phyloP scores from a whole-genome alignment of 1,140 invertebrate genomes.

The Lamellibrachia luymesi region DNA sequence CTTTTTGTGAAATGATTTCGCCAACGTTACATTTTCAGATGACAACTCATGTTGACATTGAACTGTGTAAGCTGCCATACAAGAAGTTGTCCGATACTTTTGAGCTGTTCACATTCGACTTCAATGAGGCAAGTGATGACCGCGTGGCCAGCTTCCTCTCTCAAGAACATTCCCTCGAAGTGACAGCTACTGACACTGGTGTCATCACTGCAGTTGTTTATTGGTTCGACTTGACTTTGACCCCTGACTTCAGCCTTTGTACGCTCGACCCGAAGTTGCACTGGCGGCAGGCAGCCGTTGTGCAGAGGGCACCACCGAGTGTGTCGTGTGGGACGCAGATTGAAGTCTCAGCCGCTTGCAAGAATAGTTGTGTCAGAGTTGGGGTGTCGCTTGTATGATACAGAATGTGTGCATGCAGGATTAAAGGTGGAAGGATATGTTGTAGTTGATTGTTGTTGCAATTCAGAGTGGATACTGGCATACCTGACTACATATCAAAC shows the following conservation, averaged over 20 bases:
- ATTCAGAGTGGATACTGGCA: too few relatives aligned
- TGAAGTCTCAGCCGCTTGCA: conserved; percentile 13
- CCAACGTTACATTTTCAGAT: conserved; percentile 37
- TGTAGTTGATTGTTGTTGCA: too few relatives aligned
- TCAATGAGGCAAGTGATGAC: conserved; percentile 31
- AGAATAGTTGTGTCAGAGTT: conserved; percentile 20
- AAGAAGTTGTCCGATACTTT: conserved; percentile 40
- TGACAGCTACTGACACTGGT: conserved; percentile 36
- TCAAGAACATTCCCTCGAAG: conserved; percentile 30
- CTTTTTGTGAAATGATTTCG: background rate
- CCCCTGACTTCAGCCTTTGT: conserved; percentile 33
- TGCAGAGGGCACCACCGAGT: conserved; percentile 18
- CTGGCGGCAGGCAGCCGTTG: conserved; percentile 49
- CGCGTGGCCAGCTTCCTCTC: conserved; percentile 33
- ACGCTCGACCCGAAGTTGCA: conserved; percentile 39
- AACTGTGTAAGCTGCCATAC: conserved; percentile 42
- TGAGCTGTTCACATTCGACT: conserved; percentile 40
- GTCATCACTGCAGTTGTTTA: conserved; percentile 44
- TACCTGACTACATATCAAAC: background rate
- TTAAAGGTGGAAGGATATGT: background rate
- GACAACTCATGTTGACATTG: conserved; percentile 44
- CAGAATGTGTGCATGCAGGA: background rate
- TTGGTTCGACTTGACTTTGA: conserved; percentile 47
- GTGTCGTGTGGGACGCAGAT: conserved; percentile 10
- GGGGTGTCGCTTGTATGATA: background rate